Evolutionary conservation across 2,797 vertebrate species (phyloP).

Genomic region (Onychomys leucogaster): DNA sequence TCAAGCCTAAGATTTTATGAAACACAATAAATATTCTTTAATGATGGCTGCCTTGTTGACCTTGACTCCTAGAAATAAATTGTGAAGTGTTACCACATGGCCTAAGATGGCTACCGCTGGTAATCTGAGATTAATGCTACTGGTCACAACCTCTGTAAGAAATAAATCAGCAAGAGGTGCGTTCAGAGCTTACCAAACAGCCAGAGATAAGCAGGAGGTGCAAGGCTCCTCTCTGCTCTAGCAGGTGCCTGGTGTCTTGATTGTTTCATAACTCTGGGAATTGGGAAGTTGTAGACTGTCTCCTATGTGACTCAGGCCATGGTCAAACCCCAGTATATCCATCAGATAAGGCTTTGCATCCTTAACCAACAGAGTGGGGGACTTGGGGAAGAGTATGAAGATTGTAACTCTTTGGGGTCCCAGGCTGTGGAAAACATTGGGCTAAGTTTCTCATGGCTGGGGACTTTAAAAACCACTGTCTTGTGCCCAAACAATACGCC

Average conservation of each 20-base stretch:
- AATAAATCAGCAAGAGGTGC: neutral
- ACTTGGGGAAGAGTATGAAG: neutral
- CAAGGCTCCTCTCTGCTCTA: neutral
- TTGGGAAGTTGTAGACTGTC: neutral
- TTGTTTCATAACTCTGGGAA: neutral
- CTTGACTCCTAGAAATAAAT: neutral
- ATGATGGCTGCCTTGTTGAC: neutral
- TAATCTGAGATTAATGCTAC: neutral
- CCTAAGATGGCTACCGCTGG: neutral
- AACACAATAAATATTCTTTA: neutral
- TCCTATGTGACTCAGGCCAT: neutral
- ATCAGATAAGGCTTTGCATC: neutral
- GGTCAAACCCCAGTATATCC: neutral
- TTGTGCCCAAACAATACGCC: neutral
- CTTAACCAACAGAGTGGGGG: neutral
- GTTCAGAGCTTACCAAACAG: neutral
- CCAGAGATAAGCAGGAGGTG: neutral
- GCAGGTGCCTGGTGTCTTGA: neutral
- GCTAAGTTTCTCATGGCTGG: neutral
- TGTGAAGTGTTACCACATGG: neutral
- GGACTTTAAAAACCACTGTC: neutral
- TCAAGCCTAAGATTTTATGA: neutral
- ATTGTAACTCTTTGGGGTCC: neutral
- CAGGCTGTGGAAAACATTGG: neutral
- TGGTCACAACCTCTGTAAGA: neutral